phyloP scores from a whole-genome alignment of 2,113 vertebrate genomes.

The Naja naja region DNA sequence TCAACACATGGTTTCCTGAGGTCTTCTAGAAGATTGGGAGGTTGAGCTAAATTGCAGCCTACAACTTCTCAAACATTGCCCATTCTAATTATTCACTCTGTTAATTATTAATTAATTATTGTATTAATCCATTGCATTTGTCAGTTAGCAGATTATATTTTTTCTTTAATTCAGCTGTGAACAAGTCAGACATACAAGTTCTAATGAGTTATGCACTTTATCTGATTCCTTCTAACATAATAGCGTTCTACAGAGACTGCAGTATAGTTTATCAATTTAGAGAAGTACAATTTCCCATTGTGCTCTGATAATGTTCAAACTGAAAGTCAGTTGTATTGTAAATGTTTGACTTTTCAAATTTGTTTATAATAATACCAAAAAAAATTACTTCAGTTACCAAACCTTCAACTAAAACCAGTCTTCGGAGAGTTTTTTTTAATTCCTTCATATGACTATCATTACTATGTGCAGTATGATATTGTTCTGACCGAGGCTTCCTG shows the following conservation, averaged over 20 bases:
- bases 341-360: neutral
- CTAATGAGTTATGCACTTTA: neutral
- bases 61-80: neutral
- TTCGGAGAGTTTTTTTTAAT: neutral
- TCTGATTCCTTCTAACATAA: neutral
- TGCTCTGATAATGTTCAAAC: neutral
- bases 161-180: neutral
- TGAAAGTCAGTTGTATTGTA: neutral
- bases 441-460: neutral
- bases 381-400: neutral
- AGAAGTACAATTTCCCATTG: neutral
- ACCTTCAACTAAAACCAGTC: neutral
- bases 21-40: neutral
- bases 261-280: neutral
- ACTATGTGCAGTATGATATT: neutral
- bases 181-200: neutral
- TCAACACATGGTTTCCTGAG: neutral
- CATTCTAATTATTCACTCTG: neutral
- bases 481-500: too few species aligned
- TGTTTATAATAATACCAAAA: neutral
- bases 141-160: neutral
- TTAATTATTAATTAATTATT: neutral
- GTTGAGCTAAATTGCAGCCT: neutral
- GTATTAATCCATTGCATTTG: neutral
- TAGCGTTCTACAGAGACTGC: neutral